Evolutionary conservation across 2,797 vertebrate genomes (phyloP), one percentile per base, ranked within the genome.

Genomic region (Oreonectes daqikongensis): DNA sequence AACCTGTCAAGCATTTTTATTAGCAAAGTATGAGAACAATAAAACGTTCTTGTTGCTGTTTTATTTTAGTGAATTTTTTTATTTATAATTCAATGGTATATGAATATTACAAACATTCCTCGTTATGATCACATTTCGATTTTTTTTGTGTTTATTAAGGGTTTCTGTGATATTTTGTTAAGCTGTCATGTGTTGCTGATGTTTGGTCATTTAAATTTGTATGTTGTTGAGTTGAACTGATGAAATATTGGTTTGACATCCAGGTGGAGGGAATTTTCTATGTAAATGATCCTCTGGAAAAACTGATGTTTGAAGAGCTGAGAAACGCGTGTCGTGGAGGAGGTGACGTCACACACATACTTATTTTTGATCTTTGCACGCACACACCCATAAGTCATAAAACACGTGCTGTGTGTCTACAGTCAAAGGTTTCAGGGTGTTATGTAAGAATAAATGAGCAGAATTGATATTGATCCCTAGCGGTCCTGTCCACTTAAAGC

Each of bases 231-330:
- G 38, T 57, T 44, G 14, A 22, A 10, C 11, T 42, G 12, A 42
- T 42, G 40, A 42, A 42, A 42, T 12, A 11, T 42, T 22, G 61
- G 10, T 44, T 24, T 65, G 14, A 17, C 44, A 2, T 50, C 57
- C 77, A 99, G 97, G 97, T 98, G 67, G 97, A 99, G 81, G 97
- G 97, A 0, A 91, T 94, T 1, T 99, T 99, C 89, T 99, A 98
- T 18, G 96, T 99, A 28, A 99, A 99, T n/a, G 97, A 98, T 1
- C 81, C 96, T 0, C 92, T 99, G 90, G 96, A 99, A 89, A 99
- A 98, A 68, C 78, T 99, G 82, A 99, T 99, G 92, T 99, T 99
- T 60, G 97, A 99, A 85, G 97, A 99, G 88, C 90, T 99, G 59
- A 92, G 95, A 67, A 99, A 99, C 63, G 95, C 97, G 44, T 96